These are phyloP conservation scores for Phalacrocorax carbo DNA, from an alignment of 2,113 vertebrate species.

Conservation along the genomic window DNA sequence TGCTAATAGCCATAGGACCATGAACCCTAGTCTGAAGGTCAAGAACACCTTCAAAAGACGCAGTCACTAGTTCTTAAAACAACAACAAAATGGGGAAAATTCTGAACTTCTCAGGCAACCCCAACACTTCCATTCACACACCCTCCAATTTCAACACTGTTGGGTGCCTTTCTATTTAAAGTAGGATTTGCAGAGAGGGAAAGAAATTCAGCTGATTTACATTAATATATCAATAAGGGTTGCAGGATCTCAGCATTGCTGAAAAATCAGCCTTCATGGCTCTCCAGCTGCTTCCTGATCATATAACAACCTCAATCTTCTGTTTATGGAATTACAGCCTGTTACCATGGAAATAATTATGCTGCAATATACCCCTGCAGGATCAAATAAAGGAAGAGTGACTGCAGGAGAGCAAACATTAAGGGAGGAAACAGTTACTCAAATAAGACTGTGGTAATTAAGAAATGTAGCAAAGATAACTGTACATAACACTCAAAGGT, in stretches of 20 bases:
- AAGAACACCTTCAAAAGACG: not conserved
- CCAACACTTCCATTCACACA: not conserved
- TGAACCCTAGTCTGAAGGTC: not conserved
- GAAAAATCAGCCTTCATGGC: conserved; percentile 28
- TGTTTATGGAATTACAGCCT: conserved; percentile 58
- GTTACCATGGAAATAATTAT: conserved; percentile 69
- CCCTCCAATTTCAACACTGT: not conserved
- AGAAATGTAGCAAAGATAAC: not conserved
- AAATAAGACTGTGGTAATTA: not conserved
- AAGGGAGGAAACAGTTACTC: not conserved
- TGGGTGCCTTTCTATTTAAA: not conserved
- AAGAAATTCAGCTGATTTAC: not conserved
- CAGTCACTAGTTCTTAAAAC: not conserved
- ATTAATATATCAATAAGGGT: not conserved
- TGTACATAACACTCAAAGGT: not conserved
- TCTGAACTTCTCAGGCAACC: not conserved
- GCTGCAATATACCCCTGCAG: conserved; percentile 49
- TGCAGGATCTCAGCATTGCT: not conserved
- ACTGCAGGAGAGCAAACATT: conserved; percentile 41
- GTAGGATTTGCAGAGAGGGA: not conserved
- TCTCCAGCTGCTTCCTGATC: conserved; percentile 57
- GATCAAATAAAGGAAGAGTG: conserved; percentile 47
- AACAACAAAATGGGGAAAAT: not conserved
- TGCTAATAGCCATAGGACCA: not conserved
- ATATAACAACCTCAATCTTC: conserved; percentile 48